Percentiles rank a stretch among this genome's conserved stretches.
Evolutionary conservation across 2,797 vertebrate genomes (phyloP).

Genomic region (Hippopotamyrus pictus): DNA sequence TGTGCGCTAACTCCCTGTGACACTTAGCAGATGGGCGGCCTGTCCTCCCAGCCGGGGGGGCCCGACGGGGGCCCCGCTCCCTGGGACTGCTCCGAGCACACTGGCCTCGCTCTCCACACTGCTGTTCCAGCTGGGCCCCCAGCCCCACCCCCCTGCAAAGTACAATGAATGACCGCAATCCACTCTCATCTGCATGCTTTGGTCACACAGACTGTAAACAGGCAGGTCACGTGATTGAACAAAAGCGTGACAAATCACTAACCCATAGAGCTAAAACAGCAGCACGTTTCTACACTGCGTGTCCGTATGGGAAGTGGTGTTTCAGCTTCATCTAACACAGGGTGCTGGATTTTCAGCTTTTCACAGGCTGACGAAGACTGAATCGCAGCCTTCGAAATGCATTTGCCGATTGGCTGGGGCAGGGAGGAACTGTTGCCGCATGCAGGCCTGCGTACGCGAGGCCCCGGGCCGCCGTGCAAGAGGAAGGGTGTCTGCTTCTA

Average conservation of each 20-base stretch:
- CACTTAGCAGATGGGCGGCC: constrained; percentile 67
- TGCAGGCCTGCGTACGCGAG: neutral
- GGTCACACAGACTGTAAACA: neutral
- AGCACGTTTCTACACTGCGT: neutral
- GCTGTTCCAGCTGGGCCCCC: neutral
- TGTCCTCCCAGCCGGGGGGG: constrained; percentile 48
- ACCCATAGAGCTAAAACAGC: neutral
- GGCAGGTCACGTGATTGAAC: neutral
- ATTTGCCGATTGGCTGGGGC: neutral
- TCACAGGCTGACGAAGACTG: neutral
- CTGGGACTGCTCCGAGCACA: constrained; percentile 21
- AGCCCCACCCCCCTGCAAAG: neutral
- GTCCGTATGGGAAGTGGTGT: neutral
- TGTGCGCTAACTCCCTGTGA: constrained; percentile 57
- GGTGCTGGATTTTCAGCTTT: neutral
- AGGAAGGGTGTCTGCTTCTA: neutral
- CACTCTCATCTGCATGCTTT: neutral
- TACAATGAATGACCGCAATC: neutral
- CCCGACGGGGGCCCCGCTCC: constrained; percentile 25
- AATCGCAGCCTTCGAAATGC: neutral
- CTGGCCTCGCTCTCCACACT: constrained; percentile 37
- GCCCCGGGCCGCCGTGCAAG: neutral
- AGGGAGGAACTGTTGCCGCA: neutral
- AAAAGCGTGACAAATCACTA: neutral
- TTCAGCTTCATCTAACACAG: neutral